Base-by-base conservation (phyloP, 1,140 invertebrate genomes). In the Magallana ariakensis region DNA sequence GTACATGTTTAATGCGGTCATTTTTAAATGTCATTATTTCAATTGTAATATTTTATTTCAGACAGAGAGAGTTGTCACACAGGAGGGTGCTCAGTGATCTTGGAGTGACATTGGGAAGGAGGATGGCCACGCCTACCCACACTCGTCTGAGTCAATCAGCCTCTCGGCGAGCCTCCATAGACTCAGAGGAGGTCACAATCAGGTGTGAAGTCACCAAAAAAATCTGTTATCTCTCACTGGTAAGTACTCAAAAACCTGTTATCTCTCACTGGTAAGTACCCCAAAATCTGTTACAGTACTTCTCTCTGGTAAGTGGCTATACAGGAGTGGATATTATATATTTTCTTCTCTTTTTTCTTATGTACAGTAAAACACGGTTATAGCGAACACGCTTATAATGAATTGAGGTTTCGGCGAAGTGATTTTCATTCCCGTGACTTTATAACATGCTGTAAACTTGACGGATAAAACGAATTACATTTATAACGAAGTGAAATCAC, bases 121-220 rank as follows among this genome's bases (percentile, higher is more conserved):
- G 96, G 92, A 93, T 97, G 87, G 89, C 95, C 6, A 95, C 96
- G 46, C n/a, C 75, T 13, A 87, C 87, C 33, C 87, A 90, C 33
- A 95, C 96, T 54, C 75, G 60, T 16, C 87, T 87, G 26, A 86
- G 89, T 70, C 85, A 88, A 5, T 80, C 85, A 80, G 83, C 85
- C 33, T 90, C 96, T 95, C 95, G 91, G 56, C 92, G 93, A 89
- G 89, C 90, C 85, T 85, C 96, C 22, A 95, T 95, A 90, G 89
- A 90, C 22, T 96, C 96, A 58, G 96, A 97, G 56, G 96, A 97
- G 87, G 95, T 95, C 3, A 96, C 97, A 88, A 97, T 96, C 89
- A 96, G 97, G 94, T 98, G 97, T 94, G 97, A 98, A 92, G 95
- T 96, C 84, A 98, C 97, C 94, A 96, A 97, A 81, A 96, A 96